Evolutionary conservation across 1,140 invertebrate species (phyloP).

Genomic region (Parapsyche elsis): DNA sequence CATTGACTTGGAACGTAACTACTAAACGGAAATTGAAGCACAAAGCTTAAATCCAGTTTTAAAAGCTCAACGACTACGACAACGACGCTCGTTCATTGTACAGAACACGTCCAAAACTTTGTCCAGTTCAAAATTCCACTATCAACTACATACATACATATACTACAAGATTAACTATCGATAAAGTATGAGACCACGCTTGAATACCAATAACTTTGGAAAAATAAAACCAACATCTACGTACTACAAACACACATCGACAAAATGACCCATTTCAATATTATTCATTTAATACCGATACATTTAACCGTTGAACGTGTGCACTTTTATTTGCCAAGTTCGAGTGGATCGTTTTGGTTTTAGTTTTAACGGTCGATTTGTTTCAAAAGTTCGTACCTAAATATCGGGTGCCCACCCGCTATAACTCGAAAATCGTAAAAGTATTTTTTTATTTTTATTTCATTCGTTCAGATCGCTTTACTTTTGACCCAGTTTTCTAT

Average conservation of each 20-base stretch:
- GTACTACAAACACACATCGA: too few relatives aligned
- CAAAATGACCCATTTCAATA: too few relatives aligned
- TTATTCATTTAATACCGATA: too few relatives aligned
- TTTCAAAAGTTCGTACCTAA: background rate
- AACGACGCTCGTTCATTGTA: background rate
- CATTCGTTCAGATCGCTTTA: background rate
- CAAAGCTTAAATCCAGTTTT: background rate
- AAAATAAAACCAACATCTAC: background rate
- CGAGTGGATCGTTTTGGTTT: background rate
- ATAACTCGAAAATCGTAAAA: constrained; percentile 1
- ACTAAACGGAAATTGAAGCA: too few relatives aligned
- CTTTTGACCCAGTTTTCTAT: background rate
- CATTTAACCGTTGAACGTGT: too few relatives aligned
- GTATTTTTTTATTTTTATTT: background rate
- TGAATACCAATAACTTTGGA: background rate
- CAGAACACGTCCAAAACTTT: constrained; percentile 10
- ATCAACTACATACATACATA: background rate
- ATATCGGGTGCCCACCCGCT: background rate
- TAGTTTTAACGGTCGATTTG: background rate
- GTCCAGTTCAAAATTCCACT: background rate
- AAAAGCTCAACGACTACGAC: background rate
- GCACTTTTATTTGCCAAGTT: background rate
- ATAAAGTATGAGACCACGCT: background rate
- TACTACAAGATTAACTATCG: constrained; percentile 20
- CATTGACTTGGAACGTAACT: too few relatives aligned